Percentiles rank a stretch among this genome's conserved stretches.
Evolutionary conservation across 2,797 vertebrate species (phyloP).

Genomic region (Lacerta bilineata): DNA sequence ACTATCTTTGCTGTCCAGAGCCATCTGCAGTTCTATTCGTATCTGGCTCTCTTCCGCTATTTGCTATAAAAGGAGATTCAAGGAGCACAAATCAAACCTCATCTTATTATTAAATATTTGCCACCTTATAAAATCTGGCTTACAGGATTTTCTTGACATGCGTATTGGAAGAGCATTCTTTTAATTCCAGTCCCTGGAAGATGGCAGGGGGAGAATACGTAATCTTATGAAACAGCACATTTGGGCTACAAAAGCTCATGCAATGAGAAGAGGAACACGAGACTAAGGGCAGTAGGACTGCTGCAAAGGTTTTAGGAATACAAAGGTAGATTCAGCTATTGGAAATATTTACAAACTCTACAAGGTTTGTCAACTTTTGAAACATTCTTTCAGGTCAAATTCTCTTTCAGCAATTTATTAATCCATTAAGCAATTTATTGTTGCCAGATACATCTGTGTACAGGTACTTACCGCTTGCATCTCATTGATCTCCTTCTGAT

Average conservation of each 20-base stretch:
- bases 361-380: background rate
- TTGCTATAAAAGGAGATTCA: constrained; percentile 84
- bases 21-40: constrained; percentile 97
- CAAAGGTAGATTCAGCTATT: background rate
- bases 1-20: constrained; percentile 97
- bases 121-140: constrained; percentile 7
- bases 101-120: background rate
- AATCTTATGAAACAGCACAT: background rate
- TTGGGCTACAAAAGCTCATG: background rate
- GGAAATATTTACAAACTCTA: background rate
- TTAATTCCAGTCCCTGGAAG: constrained; percentile 9
- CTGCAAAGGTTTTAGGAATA: background rate
- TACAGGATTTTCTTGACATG: background rate
- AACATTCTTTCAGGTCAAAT: background rate
- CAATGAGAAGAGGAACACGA: background rate
- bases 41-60: constrained; percentile 95
- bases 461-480: constrained; percentile 92
- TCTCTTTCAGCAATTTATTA: background rate
- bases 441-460: constrained; percentile 20
- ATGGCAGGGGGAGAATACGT: too few species aligned
- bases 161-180: background rate
- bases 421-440: background rate
- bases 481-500: constrained; percentile 97
- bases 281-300: background rate
- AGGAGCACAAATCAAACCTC: constrained; percentile 19